Base-by-base conservation (phyloP, 2,888 invertebrate species). In the Campopleginae sp. region DNA sequence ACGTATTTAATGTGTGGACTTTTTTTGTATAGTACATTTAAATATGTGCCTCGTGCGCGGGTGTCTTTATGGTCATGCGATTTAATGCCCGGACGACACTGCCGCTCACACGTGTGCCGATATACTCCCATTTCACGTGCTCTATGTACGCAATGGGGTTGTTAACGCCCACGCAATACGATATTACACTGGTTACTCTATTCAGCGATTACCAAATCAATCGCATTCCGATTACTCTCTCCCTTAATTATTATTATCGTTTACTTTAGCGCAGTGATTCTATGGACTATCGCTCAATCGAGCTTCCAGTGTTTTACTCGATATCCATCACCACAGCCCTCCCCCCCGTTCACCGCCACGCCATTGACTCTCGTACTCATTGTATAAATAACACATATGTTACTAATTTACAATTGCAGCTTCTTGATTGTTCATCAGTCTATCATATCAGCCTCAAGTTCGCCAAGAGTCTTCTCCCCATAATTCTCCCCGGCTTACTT, bases 321-420 rank as follows among this genome's bases (percentile, higher is more conserved):
- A 70, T 79, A 44, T 79, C 54, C 46, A 33, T 54, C 44, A 70
- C 12, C 51, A 63, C 79, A 74, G 66, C 72, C 77, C 44, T 54
- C 33, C 33, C 33, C 72, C 78, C 46, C 65, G 71, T 61, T 68
- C 23, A 71, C 80, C 83, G 81, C 81, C 85, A 87, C 85, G 58
- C 76, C 75, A 81, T 90, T 90, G 91, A 90, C 91, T 91, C 75
- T 82, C 85, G 90, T 92, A 92, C 91, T 93, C 93, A 93, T 93
- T 93, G 93, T 93, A 93, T 93, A 92, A 93, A 93, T 92, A 92
- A 93, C 93, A 93, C 93, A 93, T 86, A 91, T 92, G 92, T 92
- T 92, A 65, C 91, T 91, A 91, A 92, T 91, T 90, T 90, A 89
- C 87, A 89, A 66, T 87, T 66, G 80, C 85, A 87, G 89, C 77